Percentiles rank a stretch among this genome's conserved stretches.
These are phyloP conservation scores for Diabrotica balteata DNA, from an alignment of 2,888 invertebrate genomes.

Conservation along the genomic window DNA sequence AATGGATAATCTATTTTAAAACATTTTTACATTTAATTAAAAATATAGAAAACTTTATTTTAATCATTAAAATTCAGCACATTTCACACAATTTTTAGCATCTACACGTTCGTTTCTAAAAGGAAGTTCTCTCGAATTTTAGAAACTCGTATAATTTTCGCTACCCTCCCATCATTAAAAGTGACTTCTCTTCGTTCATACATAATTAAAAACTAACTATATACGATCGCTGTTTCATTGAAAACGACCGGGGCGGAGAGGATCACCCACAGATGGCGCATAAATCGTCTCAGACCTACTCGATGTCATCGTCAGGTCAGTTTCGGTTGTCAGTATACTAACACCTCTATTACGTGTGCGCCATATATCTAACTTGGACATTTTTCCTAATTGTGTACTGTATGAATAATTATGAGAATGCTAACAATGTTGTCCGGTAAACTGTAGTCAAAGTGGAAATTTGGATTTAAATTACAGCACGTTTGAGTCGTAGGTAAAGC, in stretches of 20 bases:
- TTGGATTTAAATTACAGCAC: too few relatives aligned
- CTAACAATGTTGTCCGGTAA: too few relatives aligned
- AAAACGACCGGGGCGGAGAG: constrained; percentile 41
- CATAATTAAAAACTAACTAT: constrained; percentile 16
- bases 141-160: neutral
- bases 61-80: too few relatives aligned
- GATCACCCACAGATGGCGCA: constrained; percentile 59
- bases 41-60: too few relatives aligned
- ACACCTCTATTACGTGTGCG: constrained; percentile 15
- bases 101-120: neutral
- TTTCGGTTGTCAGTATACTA: constrained; percentile 18
- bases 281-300: constrained; percentile 58
- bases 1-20: too few relatives aligned
- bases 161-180: neutral
- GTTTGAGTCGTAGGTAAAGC: too few relatives aligned
- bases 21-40: too few relatives aligned
- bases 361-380: constrained; percentile 9
- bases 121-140: neutral
- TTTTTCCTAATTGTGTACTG: neutral
- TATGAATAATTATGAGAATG: too few relatives aligned
- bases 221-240: constrained; percentile 12
- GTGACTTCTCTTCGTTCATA: neutral
- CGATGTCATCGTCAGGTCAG: constrained; percentile 57
- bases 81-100: neutral
- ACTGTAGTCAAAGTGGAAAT: too few relatives aligned